Base-by-base conservation (phyloP, 1,140 invertebrate species). In the Oryzaephilus surinamensis region DNA sequence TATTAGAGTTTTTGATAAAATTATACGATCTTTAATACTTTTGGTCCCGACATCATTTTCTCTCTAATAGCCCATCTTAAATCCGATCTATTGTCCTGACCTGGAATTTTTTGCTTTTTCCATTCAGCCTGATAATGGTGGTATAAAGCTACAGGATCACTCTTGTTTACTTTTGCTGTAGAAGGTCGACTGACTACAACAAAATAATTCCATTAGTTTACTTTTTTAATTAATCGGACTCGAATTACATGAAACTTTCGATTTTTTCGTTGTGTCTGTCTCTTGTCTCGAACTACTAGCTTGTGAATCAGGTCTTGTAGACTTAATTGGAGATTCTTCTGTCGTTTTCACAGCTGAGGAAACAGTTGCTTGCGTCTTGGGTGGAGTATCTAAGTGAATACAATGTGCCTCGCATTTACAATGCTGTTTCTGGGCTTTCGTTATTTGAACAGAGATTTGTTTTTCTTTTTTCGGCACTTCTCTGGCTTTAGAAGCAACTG, bases 41-140 rank as follows among this genome's bases (percentile, higher is more conserved):
- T 38, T 26, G 52, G 53, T 18, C 49, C 52, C 6, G 69, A 67
- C 30, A 76, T 51, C 61, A 75, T 68, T 51, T 68, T 72, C 46
- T 72, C 67, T 32, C 74, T 62, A 8, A 75, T 60, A 29, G 67
- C 61, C 76, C 76, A 81, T 38, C 81, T 69, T 8, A 81, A 45
- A 30, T 74, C 70, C 0, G 65, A 52, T 41, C 71, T 69, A 24
- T 67, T 62, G 43, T 74, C 72, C 60, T 81, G 76, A 14, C 80
- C 81, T 3, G 81, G 81, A 19, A 84, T 50, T 50, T 74, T 75
- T 28, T 79, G 72, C 50, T 77, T 72, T n/a, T 72, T 71, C 82
- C 82, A 86, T 46, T 77, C 64, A 24, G 71, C 64, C 52, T 79
- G 72, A 53, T 84, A 86, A 42, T 81, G 74, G 32, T 84, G 79